phyloP scores from a whole-genome alignment of 2,888 invertebrate species.

The Coelinius sp. region DNA sequence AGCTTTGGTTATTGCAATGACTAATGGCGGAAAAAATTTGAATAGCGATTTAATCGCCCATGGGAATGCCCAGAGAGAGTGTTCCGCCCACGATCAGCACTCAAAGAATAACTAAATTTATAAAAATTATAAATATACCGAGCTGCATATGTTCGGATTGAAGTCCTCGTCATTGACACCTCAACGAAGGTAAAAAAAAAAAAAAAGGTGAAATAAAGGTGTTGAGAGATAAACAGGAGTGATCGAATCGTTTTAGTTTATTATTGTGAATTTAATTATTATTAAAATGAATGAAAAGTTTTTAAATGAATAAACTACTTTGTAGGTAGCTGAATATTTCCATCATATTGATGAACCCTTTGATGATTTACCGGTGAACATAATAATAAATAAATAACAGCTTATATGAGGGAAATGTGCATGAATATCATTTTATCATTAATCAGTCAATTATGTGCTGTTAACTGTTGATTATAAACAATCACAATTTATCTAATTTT shows the following conservation, averaged over 20 bases:
- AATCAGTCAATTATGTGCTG: not conserved
- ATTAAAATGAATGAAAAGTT: constrained; percentile 13
- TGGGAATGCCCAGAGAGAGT: not conserved
- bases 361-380: constrained; percentile 4
- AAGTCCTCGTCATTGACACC: constrained; percentile 9
- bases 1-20: constrained; percentile 17
- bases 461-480: too few relatives aligned
- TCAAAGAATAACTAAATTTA: not conserved
- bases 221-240: not conserved
- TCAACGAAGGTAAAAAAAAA: not conserved
- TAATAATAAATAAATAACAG: not conserved
- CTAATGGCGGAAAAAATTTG: not conserved
- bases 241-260: constrained; percentile 15
- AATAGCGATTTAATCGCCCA: constrained; percentile 15
- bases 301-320: constrained; percentile 9
- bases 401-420: not conserved
- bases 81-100: constrained; percentile 34
- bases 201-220: not conserved
- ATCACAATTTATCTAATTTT: too few relatives aligned
- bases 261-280: constrained; percentile 4
- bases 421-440: not conserved
- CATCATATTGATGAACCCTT: constrained; percentile 37
- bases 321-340: constrained; percentile 23
- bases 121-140: not conserved
- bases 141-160: constrained; percentile 9